Base-by-base conservation (phyloP, 1,140 invertebrate genomes). In the Sinonovacula constricta region DNA sequence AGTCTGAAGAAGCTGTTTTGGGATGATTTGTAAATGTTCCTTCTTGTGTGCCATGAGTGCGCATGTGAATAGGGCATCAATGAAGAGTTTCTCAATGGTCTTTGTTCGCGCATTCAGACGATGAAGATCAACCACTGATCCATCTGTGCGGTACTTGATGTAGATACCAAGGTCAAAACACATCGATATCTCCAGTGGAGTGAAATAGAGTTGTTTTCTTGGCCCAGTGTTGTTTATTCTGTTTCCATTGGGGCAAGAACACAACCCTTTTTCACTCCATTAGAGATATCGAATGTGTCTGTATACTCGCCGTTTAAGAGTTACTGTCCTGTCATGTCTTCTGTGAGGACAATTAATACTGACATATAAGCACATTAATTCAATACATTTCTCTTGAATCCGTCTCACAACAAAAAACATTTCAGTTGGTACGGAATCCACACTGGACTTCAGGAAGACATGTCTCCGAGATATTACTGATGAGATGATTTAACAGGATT, bases 191-290 rank as follows among this genome's bases (percentile, higher is more conserved):
- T n/a, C n/a, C n/a, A n/a, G n/a, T n/a, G n/a, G n/a, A n/a, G n/a
- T n/a, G n/a, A n/a, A n/a, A 24, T 63, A 1, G 33, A 54, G 54
- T 69, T 39, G 30, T 79, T 49, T 33, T 24, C 12, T n/a, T 79
- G 65, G 18, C 82, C 39, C 3, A 10, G n/a, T 0, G 74, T 53
- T 57, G 75, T 70, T 28, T 66, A 69, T 10, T 30, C 53, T 62
- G 80, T 80, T 7, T 70, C 56, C n/a, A 60, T n/a, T n/a, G n/a
- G n/a, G n/a, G n/a, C n/a, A n/a, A n/a, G n/a, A n/a, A n/a, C n/a
- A n/a, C 72, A 81, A 5, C 60, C 56, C 34, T 66, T 66, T 59
- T 81, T 81, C 33, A 78, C 79, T n/a, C 66, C 79, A 49, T 65
- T 51, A 4, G 15, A 57, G 54, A 78, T 59, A 30, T 51, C 18